phyloP scores from a whole-genome alignment of 2,797 vertebrate genomes.

The Pelochelys cantorii region DNA sequence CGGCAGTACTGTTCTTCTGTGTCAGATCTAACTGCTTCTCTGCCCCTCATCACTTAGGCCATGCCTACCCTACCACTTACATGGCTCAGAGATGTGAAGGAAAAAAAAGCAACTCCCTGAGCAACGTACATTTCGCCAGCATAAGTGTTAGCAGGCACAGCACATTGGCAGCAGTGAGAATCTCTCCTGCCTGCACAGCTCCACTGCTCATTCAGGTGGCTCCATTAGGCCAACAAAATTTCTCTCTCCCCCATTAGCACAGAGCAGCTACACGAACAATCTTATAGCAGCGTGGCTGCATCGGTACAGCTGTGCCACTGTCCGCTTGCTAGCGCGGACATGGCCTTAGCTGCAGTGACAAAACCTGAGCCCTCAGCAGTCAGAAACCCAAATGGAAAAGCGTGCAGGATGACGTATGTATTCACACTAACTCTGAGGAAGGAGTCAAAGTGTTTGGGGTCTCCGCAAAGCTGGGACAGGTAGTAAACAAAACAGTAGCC shows the following conservation, averaged over 20 bases:
- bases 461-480: conserved; percentile 92
- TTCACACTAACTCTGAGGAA: conserved; percentile 89
- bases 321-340: too few relatives aligned
- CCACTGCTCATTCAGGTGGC: too few relatives aligned
- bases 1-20: background rate
- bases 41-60: background rate
- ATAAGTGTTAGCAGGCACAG: too few relatives aligned
- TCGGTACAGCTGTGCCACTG: too few relatives aligned
- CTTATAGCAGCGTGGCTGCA: fast-evolving
- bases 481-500: conserved; percentile 98
- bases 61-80: background rate
- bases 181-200: too few relatives aligned
- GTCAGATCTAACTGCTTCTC: background rate
- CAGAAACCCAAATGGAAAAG: background rate
- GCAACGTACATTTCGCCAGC: too few relatives aligned
- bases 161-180: too few relatives aligned
- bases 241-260: too few relatives aligned
- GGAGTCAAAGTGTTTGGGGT: conserved; percentile 88
- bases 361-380: background rate
- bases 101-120: too few relatives aligned
- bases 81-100: too few relatives aligned
- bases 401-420: background rate
- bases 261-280: too few relatives aligned
- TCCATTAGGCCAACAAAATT: too few relatives aligned
- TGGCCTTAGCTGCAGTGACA: background rate